phyloP scores from a whole-genome alignment of 2,113 vertebrate species.

The Pelobates fuscus region DNA sequence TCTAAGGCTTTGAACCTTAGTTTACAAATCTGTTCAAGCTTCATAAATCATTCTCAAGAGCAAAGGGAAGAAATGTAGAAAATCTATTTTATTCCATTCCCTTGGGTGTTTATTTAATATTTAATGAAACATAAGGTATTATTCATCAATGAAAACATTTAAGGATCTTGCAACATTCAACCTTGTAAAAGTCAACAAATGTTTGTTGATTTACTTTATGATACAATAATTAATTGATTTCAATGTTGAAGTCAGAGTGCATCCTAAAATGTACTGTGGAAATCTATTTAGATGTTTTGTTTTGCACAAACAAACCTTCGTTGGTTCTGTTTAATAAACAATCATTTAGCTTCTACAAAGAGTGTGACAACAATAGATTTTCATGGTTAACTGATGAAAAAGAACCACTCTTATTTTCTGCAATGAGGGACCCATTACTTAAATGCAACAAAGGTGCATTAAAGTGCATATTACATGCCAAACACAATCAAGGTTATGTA shows the following conservation, averaged over 20 bases:
- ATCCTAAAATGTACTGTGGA: no score
- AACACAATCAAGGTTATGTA: no score
- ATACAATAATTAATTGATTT: constrained; percentile 16
- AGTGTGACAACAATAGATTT: no score
- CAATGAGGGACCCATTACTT: no score
- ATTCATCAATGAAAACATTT: constrained; percentile 62
- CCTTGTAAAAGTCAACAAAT: constrained; percentile 42
- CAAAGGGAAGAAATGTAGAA: constrained; percentile 64
- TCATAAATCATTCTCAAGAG: constrained; percentile 69
- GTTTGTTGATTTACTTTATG: background rate
- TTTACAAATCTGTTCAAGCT: constrained; percentile 65
- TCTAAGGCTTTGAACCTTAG: constrained; percentile 55
- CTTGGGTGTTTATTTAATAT: constrained; percentile 68
- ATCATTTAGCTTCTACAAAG: no score
- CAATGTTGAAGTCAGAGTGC: background rate
- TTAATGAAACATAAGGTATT: constrained; percentile 65
- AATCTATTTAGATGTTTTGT: no score
- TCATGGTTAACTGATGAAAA: no score
- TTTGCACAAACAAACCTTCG: no score
- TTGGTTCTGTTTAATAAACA: no score
- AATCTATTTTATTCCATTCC: constrained; percentile 63
- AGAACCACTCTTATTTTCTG: no score
- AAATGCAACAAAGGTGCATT: no score
- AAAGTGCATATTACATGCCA: no score
- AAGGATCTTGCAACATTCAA: constrained; percentile 52